Conservation (phyloP, 2,888 invertebrate species). For the Mythimna albipuncta region DNA sequence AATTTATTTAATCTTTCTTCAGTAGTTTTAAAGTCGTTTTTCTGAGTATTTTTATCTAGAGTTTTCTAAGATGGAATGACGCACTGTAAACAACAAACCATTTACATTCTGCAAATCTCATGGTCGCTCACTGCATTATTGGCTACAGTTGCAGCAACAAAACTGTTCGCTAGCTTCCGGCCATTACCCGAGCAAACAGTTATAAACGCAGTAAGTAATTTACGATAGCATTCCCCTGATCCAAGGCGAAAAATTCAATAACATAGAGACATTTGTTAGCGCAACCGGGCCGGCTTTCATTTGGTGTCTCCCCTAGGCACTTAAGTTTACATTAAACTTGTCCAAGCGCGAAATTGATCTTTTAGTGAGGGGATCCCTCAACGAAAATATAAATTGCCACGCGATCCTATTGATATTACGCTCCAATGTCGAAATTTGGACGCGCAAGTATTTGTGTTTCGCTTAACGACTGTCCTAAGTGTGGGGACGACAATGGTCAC, state of each 20-base stretch:
- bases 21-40: not conserved
- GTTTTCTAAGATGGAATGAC: not conserved
- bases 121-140: not conserved
- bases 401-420: constrained; percentile 84
- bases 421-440: constrained; percentile 69
- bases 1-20: not conserved
- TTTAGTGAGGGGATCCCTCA: constrained; percentile 86
- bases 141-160: constrained; percentile 10
- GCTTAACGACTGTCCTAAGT: constrained; percentile 59
- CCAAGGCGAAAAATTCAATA: constrained; percentile 83
- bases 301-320: constrained; percentile 86
- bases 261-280: constrained; percentile 85
- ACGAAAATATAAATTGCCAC: constrained; percentile 87
- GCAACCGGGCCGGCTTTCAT: constrained; percentile 84
- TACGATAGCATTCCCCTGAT: constrained; percentile 70
- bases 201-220: constrained; percentile 58
- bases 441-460: constrained; percentile 62
- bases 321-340: constrained; percentile 90
- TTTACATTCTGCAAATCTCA: not conserved
- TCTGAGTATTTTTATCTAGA: not conserved
- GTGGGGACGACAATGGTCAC: constrained; percentile 38
- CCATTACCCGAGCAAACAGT: constrained; percentile 51
- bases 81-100: not conserved
- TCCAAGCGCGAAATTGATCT: constrained; percentile 91
- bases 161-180: constrained; percentile 33